A percentile compares a stretch with the other conserved stretches of the same genome.
phyloP scores from a whole-genome alignment of 2,113 vertebrate genomes.

The Ursus arctos region DNA sequence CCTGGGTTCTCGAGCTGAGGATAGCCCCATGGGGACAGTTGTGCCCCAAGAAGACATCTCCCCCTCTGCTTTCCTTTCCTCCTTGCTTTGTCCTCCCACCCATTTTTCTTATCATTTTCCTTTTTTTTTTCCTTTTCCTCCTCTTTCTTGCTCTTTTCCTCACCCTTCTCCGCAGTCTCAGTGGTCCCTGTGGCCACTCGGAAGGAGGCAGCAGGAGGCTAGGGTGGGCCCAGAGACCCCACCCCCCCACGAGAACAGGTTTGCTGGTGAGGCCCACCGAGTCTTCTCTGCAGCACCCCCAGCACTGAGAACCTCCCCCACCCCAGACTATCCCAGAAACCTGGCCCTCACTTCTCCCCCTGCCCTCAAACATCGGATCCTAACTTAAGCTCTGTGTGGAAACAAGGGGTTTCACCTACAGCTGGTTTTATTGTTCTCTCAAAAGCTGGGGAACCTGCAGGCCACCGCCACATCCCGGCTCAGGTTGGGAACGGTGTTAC shows the following conservation, averaged over 20 bases:
- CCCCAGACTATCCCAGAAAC: not conserved
- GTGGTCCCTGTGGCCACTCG: not conserved
- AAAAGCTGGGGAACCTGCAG: constrained; percentile 68
- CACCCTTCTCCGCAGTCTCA: not conserved
- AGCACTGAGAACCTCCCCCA: not conserved
- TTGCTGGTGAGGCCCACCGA: not conserved
- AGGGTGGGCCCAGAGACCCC: not conserved
- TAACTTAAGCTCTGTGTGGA: not conserved
- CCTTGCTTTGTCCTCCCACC: not conserved
- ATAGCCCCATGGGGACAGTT: not conserved
- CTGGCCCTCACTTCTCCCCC: not conserved
- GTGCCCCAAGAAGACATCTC: accelerated
- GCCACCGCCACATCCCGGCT: not conserved
- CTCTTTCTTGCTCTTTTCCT: not conserved
- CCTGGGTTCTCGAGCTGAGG: not conserved
- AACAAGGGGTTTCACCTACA: not conserved
- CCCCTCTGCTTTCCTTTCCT: too few species aligned
- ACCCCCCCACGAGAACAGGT: not conserved
- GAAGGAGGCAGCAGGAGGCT: not conserved
- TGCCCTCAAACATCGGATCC: not conserved
- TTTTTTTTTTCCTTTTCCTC: too few species aligned
- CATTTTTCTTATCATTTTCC: too few species aligned
- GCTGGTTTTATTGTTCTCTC: constrained; percentile 32
- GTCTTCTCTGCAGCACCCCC: too few species aligned
- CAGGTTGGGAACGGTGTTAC: not conserved